phyloP scores from a whole-genome alignment of 1,140 invertebrate genomes.

The Pemphigus obesinymphae region DNA sequence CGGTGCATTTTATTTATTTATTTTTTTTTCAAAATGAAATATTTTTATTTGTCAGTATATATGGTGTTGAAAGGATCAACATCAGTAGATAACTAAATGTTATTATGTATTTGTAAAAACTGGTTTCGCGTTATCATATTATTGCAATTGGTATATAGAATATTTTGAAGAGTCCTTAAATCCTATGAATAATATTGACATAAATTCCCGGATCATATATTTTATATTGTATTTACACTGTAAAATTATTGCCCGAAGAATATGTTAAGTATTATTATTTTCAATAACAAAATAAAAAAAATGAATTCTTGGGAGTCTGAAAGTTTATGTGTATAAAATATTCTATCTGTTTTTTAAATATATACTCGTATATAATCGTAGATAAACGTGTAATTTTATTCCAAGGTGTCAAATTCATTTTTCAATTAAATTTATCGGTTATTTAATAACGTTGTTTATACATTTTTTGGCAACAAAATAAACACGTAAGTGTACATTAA shows the following conservation, averaged over 20 bases:
- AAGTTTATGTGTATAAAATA: background rate
- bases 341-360: background rate
- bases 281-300: background rate
- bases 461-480: background rate
- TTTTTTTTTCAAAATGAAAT: background rate
- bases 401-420: background rate
- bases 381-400: background rate
- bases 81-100: background rate
- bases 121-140: background rate
- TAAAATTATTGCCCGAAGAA: background rate
- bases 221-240: background rate
- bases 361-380: too few species aligned
- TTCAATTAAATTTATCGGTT: background rate
- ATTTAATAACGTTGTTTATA: background rate
- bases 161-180: background rate
- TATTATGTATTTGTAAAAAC: background rate
- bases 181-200: constrained; percentile 5
- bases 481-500: background rate
- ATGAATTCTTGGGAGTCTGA: background rate
- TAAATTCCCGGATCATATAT: constrained; percentile 17
- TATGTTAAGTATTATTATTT: background rate
- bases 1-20: too few species aligned
- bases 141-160: background rate
- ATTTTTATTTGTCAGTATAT: background rate
- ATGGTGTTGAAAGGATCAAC: background rate